phyloP scores from a whole-genome alignment of 2,113 vertebrate genomes.

The Cyprinus carpio region DNA sequence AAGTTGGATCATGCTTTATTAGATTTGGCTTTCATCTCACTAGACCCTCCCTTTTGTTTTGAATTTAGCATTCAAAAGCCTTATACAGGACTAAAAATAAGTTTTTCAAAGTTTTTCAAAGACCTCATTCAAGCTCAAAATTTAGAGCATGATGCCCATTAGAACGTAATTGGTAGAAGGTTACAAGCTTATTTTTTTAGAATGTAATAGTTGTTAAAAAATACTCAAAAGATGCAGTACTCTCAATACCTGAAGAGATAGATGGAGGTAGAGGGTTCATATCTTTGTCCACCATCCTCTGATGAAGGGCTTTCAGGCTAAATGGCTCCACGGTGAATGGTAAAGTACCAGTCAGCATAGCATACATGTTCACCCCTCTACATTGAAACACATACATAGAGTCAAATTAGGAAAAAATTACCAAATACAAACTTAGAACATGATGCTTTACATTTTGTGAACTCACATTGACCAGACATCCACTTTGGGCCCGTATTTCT shows the following conservation, averaged over 20 bases:
- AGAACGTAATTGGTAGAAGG: background rate
- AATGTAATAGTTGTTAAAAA: background rate
- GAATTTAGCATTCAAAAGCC: constrained; percentile 19
- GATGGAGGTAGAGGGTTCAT: constrained; percentile 96
- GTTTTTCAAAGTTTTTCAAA: background rate
- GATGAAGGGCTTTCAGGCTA: constrained; percentile 92
- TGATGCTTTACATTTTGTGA: background rate
- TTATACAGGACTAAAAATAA: background rate
- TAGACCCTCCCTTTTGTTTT: background rate
- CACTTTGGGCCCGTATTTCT: constrained; percentile 97
- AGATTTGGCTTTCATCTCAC: background rate
- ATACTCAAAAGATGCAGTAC: no score
- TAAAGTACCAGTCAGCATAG: constrained; percentile 93
- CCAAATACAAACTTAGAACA: background rate
- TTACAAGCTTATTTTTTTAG: background rate
- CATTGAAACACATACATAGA: constrained; percentile 32
- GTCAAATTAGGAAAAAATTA: background rate
- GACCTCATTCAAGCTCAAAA: constrained; percentile 1
- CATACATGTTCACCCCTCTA: constrained; percentile 98
- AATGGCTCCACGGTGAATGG: constrained; percentile 98
- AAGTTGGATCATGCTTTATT: background rate
- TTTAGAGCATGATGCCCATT: constrained; percentile 7
- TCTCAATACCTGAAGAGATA: constrained; percentile 85
- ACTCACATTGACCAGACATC: constrained; percentile 99
- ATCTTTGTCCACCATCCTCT: constrained; percentile 98